These are phyloP conservation scores for Meandrusa payeni DNA, from an alignment of 2,888 invertebrate genomes.

Conservation along the genomic window DNA sequence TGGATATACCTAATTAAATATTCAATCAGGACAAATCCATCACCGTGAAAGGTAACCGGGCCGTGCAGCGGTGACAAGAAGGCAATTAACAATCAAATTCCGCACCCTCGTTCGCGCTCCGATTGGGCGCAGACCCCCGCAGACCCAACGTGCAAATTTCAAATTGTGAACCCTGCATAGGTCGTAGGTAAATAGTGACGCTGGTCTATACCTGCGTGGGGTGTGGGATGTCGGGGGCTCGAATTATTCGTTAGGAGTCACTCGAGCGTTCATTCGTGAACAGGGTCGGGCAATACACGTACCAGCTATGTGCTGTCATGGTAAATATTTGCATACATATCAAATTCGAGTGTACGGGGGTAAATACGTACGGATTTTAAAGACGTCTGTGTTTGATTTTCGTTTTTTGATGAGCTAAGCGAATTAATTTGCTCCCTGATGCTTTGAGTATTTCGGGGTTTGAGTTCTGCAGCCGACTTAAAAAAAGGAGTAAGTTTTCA, in stretches of 20 bases:
- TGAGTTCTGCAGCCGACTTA: too few species aligned
- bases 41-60: slow-evolving; percentile 31
- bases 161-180: slow-evolving; percentile 59
- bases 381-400: slow-evolving; percentile 37
- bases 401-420: slow-evolving; percentile 35
- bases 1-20: slow-evolving; percentile 11
- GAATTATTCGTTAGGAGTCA: slow-evolving; percentile 70
- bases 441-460: slow-evolving; percentile 21
- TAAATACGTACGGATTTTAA: slow-evolving; percentile 39
- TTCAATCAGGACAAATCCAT: slow-evolving; percentile 24
- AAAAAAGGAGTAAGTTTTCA: too few species aligned
- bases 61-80: slow-evolving; percentile 52
- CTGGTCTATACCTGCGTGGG: slow-evolving; percentile 36
- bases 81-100: slow-evolving; percentile 66
- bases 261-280: slow-evolving; percentile 71
- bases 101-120: slow-evolving; percentile 37
- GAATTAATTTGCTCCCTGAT: slow-evolving; percentile 25
- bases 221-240: slow-evolving; percentile 41
- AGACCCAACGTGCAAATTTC: slow-evolving; percentile 55
- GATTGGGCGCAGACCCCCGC: slow-evolving; percentile 48
- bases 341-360: slow-evolving; percentile 52
- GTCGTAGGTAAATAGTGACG: slow-evolving; percentile 51
- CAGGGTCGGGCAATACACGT: slow-evolving; percentile 59
- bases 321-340: slow-evolving; percentile 78
- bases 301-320: slow-evolving; percentile 68